phyloP scores from a whole-genome alignment of 2,888 invertebrate species.

The Colostygia pectinataria region DNA sequence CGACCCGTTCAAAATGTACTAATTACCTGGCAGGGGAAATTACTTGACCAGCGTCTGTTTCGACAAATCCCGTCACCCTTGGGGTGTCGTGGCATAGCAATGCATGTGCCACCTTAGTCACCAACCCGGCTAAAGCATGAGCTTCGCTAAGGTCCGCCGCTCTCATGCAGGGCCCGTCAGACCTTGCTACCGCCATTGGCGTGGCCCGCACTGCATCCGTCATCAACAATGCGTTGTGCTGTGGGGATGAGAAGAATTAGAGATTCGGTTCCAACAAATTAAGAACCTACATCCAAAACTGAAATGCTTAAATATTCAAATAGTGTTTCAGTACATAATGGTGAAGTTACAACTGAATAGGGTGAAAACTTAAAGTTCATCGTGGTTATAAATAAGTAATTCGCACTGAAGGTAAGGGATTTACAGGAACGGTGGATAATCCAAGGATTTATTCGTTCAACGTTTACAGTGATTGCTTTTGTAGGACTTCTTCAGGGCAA shows the following conservation, averaged over 20 bases:
- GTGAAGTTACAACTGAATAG: no score
- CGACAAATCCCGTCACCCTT: conserved; percentile 65
- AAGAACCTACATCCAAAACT: no score
- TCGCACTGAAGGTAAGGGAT: conserved; percentile 14
- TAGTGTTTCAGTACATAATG: no score
- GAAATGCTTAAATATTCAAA: no score
- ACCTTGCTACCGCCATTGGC: conserved; percentile 49
- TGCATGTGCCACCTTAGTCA: conserved; percentile 66
- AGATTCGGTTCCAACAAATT: no score
- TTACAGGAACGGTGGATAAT: conserved; percentile 26
- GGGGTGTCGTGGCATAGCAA: conserved; percentile 65
- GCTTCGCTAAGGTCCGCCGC: conserved; percentile 71
- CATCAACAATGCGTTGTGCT: conserved; percentile 68
- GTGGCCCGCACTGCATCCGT: conserved; percentile 63
- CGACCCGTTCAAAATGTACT: no score
- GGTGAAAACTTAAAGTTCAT: neutral
- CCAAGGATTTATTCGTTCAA: conserved; percentile 33
- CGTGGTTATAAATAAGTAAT: conserved; percentile 1
- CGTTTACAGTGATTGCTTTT: conserved; percentile 37
- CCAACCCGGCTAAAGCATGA: conserved; percentile 67
- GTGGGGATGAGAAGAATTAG: conserved; percentile 12
- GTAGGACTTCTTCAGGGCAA: conserved; percentile 33
- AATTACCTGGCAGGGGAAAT: conserved; percentile 68
- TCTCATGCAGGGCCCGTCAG: conserved; percentile 50
- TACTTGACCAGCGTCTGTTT: conserved; percentile 62